Evolutionary conservation across 2,797 vertebrate genomes (phyloP).

Genomic region (Clarias platycephalus): DNA sequence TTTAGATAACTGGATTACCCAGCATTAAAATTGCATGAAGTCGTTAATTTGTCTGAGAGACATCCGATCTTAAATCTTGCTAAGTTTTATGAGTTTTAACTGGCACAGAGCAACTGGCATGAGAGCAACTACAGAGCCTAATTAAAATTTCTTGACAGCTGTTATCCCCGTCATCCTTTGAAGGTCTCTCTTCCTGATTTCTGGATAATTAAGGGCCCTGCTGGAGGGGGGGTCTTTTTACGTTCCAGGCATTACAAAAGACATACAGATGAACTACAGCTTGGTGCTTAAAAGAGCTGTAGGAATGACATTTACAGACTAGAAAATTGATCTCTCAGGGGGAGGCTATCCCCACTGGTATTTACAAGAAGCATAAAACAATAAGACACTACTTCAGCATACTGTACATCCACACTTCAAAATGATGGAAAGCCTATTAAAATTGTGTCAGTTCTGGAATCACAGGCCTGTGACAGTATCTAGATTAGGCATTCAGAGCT

Average conservation of each 20-base stretch:
- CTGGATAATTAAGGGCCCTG: constrained; percentile 50
- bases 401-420: background rate
- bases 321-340: constrained; percentile 10
- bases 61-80: constrained; percentile 29
- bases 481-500: constrained; percentile 25
- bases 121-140: constrained; percentile 47
- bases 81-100: constrained; percentile 46
- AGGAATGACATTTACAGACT: constrained; percentile 35
- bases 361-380: constrained; percentile 31
- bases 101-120: constrained; percentile 33
- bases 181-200: constrained; percentile 41
- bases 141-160: constrained; percentile 60
- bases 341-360: background rate
- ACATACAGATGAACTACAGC: constrained; percentile 42
- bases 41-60: constrained; percentile 32
- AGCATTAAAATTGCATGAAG: constrained; percentile 26
- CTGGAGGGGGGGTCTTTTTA: constrained; percentile 31
- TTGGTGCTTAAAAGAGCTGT: constrained; percentile 27
- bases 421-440: constrained; percentile 13
- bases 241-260: constrained; percentile 49
- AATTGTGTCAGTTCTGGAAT: background rate
- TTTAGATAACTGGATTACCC: background rate
- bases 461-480: constrained; percentile 11
- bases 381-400: constrained; percentile 9
- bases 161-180: constrained; percentile 43